Evolutionary conservation across 2,113 vertebrate genomes (phyloP).

Genomic region (Eudyptes chrysolophus): DNA sequence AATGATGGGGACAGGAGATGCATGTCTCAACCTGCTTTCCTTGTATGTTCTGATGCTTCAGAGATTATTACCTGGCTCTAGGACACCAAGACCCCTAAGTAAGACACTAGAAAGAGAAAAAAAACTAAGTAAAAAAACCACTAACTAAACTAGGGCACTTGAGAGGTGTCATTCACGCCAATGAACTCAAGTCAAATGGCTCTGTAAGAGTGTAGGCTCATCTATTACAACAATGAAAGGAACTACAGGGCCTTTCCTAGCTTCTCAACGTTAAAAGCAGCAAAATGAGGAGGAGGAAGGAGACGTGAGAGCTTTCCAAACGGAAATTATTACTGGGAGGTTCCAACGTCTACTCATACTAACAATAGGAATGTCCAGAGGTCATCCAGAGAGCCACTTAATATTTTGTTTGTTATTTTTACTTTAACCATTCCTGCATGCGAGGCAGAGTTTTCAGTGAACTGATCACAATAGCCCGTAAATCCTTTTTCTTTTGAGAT

Average conservation of each 20-base stretch:
- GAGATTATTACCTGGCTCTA: background rate
- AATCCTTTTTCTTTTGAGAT: background rate
- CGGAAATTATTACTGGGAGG: constrained; percentile 23
- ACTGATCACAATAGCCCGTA: background rate
- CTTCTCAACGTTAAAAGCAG: background rate
- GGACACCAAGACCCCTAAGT: background rate
- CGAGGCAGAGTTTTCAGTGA: background rate
- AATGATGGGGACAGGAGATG: background rate
- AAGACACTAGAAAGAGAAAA: background rate
- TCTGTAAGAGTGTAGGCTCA: background rate
- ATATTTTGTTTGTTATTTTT: constrained; percentile 13
- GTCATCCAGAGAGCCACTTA: constrained; percentile 38
- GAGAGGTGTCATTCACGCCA: background rate
- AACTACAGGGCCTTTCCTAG: background rate
- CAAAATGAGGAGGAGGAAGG: constrained; percentile 11
- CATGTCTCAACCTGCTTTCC: background rate
- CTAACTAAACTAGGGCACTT: background rate
- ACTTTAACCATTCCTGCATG: background rate
- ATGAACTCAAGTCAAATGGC: background rate
- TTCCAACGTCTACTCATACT: background rate
- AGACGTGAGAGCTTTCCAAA: background rate
- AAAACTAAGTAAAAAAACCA: background rate
- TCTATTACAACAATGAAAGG: background rate
- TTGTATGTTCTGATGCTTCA: background rate
- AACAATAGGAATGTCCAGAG: constrained; percentile 26